Evolutionary conservation across 2,113 vertebrate genomes (phyloP).

Genomic region (Acanthisitta chloris): DNA sequence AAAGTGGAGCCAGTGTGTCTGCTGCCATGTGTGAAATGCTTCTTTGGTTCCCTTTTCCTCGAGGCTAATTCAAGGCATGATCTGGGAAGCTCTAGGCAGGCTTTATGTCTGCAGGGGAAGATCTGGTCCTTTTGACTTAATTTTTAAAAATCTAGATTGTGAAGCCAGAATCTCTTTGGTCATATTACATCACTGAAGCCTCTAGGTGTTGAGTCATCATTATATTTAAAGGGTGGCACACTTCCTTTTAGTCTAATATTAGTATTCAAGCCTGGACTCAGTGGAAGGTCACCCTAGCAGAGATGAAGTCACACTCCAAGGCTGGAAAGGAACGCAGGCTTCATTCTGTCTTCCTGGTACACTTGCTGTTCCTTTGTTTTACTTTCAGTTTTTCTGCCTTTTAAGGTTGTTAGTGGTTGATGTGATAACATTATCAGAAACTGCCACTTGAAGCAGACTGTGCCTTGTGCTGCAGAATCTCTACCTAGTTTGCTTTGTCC

Average conservation of each 20-base stretch:
- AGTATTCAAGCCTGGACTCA: conserved; percentile 60
- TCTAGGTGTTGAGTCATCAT: conserved; percentile 75
- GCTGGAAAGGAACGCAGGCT: conserved; percentile 46
- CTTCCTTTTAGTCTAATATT: conserved; percentile 76
- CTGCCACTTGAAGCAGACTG: neutral
- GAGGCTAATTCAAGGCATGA: neutral
- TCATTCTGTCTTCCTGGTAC: conserved; percentile 21
- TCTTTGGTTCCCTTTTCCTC: neutral
- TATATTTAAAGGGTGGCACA: conserved; percentile 73
- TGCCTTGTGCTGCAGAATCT: neutral
- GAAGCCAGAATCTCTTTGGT: conserved; percentile 65
- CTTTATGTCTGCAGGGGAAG: conserved; percentile 28
- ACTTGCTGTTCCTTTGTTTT: conserved; percentile 54
- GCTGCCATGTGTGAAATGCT: neutral
- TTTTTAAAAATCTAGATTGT: conserved; percentile 31
- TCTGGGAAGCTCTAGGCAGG: neutral
- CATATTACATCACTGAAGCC: conserved; percentile 66
- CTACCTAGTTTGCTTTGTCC: neutral
- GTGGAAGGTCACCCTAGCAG: conserved; percentile 72
- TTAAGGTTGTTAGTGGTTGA: neutral
- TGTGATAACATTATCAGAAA: neutral
- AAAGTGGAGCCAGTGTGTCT: neutral
- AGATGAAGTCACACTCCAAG: conserved; percentile 65
- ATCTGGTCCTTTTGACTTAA: conserved; percentile 37
- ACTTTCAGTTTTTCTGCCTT: conserved; percentile 58